These are phyloP conservation scores for Dolomedes plantarius DNA, from an alignment of 2,888 invertebrate species.

Conservation along the genomic window DNA sequence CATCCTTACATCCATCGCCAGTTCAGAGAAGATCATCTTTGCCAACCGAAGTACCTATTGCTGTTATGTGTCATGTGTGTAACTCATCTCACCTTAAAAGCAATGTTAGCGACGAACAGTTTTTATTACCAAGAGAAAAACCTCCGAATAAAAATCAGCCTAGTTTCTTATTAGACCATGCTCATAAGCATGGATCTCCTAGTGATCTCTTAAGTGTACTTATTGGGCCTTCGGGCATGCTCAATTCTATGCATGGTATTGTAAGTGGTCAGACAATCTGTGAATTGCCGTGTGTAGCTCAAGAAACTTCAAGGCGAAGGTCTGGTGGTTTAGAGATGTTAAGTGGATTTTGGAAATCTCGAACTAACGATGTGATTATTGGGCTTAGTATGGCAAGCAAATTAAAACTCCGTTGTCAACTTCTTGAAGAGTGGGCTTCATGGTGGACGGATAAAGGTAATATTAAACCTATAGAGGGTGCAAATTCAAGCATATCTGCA, in stretches of 20 bases:
- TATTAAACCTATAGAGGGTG: conserved; percentile 14
- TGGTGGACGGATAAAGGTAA: conserved; percentile 52
- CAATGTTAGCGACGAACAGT: conserved; percentile 15
- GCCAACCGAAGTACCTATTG: conserved; percentile 48
- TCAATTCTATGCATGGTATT: conserved; percentile 62
- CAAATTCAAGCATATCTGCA: conserved; percentile 55
- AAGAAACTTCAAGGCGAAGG: conserved; percentile 53
- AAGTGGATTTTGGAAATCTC: conserved; percentile 62
- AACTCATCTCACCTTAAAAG: conserved; percentile 15
- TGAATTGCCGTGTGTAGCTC: conserved; percentile 33
- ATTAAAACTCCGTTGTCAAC: conserved; percentile 43
- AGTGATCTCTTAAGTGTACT: conserved; percentile 70
- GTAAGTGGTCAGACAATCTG: conserved; percentile 37
- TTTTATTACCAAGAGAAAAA: conserved; percentile 20
- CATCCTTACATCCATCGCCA: conserved; percentile 30
- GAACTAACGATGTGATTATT: conserved; percentile 45
- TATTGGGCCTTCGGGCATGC: conserved; percentile 66
- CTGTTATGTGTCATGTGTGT: conserved; percentile 17
- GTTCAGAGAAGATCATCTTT: conserved; percentile 65
- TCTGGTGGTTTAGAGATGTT: conserved; percentile 70
- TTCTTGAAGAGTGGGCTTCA: conserved; percentile 56
- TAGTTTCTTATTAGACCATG: conserved; percentile 35
- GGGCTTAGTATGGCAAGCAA: conserved; percentile 39
- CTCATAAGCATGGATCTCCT: conserved; percentile 47
- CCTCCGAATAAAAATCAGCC: conserved; percentile 23